Base-by-base conservation (phyloP, 2,888 invertebrate genomes). In the Netelia fuscicornis region DNA sequence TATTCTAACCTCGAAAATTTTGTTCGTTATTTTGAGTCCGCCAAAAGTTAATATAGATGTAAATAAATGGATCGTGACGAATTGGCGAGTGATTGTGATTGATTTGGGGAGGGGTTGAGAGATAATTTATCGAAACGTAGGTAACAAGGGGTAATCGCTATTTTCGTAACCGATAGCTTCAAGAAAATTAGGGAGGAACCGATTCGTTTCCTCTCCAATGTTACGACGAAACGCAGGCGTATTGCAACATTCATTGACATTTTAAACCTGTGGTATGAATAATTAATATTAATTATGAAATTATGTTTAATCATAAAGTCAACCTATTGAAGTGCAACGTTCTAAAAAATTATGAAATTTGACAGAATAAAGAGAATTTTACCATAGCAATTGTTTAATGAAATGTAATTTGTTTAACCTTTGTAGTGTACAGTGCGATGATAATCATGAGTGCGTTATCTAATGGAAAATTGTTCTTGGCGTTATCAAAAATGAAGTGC, bases 51-150 rank as follows among this genome's bases (percentile, higher is more conserved):
- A 42, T 44, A 42, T 42, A 54, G 37, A 72, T 44, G 42, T 9
- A 64, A 79, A 64, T 48, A 65, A 83, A 74, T 58, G 42, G 80
- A 77, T 64, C 67, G 68, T 54, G 60, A 81, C 54, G 42, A 71
- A 70, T 71, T 52, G 20, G 17, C 23, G 60, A 56, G 60, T 20
- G 37, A 23, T 30, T 74, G 75, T 70, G 58, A 58, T 56, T 10
- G 74, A 70, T 84, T 42, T 52, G n/a, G 10, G 37, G 37, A 42
- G 6, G 9, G 3, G 23, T 2, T 6, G 2, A 37, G 10, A 42
- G 58, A 71, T 58, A 58, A 58, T 56, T 11, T 5, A 17, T n/a
- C 17, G 48, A 48, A 1, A 48, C 13, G 2, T 11, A 13, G 11
- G 13, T 48, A 48, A 11, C 10, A 2, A 2, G 48, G 11, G 48